These are phyloP conservation scores for Megaustenia siamemsis DNA, from an alignment of 2,888 invertebrate species.

Conservation along the genomic window DNA sequence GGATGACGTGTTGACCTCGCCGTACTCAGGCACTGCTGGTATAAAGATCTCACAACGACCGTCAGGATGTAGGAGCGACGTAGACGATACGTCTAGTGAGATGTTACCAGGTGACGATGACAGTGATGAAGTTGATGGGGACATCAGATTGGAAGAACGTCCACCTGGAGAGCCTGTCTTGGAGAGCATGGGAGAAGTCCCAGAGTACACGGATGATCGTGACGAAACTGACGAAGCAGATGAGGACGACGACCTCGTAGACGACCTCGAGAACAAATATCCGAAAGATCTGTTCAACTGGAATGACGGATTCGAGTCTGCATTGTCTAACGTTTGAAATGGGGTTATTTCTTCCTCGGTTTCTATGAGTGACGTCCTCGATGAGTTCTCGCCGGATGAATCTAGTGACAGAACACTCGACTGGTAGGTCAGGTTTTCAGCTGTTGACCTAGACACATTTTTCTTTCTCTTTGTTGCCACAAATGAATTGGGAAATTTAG, in stretches of 20 bases:
- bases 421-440: too few relatives aligned
- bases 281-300: not conserved
- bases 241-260: conserved; percentile 25
- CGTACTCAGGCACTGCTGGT: conserved; percentile 58
- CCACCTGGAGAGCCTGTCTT: not conserved
- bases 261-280: conserved; percentile 1
- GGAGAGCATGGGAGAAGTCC: conserved; percentile 1
- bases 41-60: conserved; percentile 15
- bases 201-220: conserved; percentile 1
- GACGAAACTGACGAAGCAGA: conserved; percentile 34
- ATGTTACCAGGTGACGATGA: conserved; percentile 18
- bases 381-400: not conserved
- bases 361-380: not conserved
- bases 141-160: conserved; percentile 19
- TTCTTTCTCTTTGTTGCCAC: conserved; percentile 42
- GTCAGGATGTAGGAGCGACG: not conserved
- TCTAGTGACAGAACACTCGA: too few relatives aligned
- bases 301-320: not conserved
- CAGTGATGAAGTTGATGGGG: conserved; percentile 27
- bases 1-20: conserved; percentile 56
- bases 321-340: conserved; percentile 14
- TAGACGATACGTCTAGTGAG: not conserved
- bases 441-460: not conserved
- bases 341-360: conserved; percentile 34
- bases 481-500: conserved; percentile 52